Evolutionary conservation across 2,113 vertebrate species (phyloP), one percentile per base, ranked within the genome.

Genomic region (Perca flavescens): DNA sequence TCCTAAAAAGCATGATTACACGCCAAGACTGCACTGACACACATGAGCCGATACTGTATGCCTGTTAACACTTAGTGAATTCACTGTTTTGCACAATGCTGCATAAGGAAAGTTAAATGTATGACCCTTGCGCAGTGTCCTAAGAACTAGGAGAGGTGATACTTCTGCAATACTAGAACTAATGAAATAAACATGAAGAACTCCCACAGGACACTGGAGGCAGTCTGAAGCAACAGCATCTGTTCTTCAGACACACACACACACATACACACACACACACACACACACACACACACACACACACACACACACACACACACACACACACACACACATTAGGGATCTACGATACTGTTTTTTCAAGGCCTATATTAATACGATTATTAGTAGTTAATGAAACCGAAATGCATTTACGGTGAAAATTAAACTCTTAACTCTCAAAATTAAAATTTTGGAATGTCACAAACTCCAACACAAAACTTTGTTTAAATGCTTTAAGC

Each of bases 151-250:
- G 62, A 54, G 78, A 82, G 86, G 70, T 80, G 83, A 90, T 79
- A 81, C 82, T 77, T 78, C 57, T 88, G 81, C 86, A 86, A 84
- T 79, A 77, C 67, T 77, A 85, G 75, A 88, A 49, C 76, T 87
- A 69, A 88, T 95, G 31, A 91, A 94, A 92, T 93, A 92, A 92
- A 91, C 90, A 94, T 93, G 85, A 92, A 86, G 84, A 82, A 74
- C 70, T 88, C 89, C 89, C 89, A 86, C 16, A 70, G 84, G 93
- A 88, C 43, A 67, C 9, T 1, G 46, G 63, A 63, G 25, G 83
- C 50, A 69, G 81, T 62, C 74, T 60, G 82, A 78, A 74, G 80
- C 54, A 77, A 75, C 81, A 69, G 77, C 85, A 88, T 85, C 89
- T 93, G 85, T 78, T 86, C 34, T 2, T 34, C 77, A 83, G 70